Conservation (phyloP, 2,888 invertebrate species). For the Pemphredon lugubris region DNA sequence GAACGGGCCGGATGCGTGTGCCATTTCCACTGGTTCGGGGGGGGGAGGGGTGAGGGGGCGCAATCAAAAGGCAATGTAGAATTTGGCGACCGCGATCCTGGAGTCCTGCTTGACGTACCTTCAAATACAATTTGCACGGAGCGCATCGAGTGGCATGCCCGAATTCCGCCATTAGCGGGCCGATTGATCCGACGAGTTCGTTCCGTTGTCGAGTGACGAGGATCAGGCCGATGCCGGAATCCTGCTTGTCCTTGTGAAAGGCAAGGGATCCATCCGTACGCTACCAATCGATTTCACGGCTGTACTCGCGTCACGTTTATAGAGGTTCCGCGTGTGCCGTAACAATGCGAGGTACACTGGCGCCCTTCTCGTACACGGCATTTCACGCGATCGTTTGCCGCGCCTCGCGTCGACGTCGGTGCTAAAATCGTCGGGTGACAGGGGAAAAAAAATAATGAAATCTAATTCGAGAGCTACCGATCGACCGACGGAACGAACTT, state of each 20-base stretch:
- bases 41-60: too few relatives aligned
- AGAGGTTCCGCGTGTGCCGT: conserved; percentile 1
- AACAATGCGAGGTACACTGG: conserved; percentile 14
- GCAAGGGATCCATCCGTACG: conserved; percentile 42
- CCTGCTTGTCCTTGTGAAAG: conserved; percentile 45
- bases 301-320: conserved; percentile 10
- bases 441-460: conserved; percentile 8
- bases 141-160: conserved; percentile 54
- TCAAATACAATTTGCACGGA: conserved; percentile 55
- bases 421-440: background rate
- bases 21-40: conserved; percentile 16
- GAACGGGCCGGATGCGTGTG: background rate
- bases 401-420: too few relatives aligned
- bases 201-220: conserved; percentile 43
- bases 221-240: conserved; percentile 43
- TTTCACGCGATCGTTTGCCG: background rate
- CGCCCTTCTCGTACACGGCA: background rate
- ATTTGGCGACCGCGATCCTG: conserved; percentile 43
- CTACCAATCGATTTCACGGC: conserved; percentile 50
- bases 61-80: conserved; percentile 51
- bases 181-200: conserved; percentile 58
- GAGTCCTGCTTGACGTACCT: conserved; percentile 38
- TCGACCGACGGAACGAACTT: too few relatives aligned
- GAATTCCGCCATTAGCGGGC: conserved; percentile 51
- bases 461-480: too few relatives aligned